Percentiles rank a stretch among this genome's conserved stretches.
phyloP scores from a whole-genome alignment of 2,113 vertebrate species.

The Xenus cinereus region DNA sequence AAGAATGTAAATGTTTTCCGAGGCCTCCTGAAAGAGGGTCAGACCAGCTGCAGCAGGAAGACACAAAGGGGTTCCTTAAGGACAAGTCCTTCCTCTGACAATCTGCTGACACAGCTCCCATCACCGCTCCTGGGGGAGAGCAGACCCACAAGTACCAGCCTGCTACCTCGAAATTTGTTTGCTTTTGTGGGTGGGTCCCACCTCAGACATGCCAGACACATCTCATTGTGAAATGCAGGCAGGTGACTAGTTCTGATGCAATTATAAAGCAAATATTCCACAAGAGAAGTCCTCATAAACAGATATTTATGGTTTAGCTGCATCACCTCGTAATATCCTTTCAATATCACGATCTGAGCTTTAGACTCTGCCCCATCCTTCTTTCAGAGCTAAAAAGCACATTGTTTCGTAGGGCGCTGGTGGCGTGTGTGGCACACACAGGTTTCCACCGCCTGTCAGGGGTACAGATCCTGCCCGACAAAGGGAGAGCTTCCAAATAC shows the following conservation, averaged over 20 bases:
- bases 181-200: not conserved
- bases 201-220: not conserved
- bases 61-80: conserved; percentile 49
- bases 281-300: not conserved
- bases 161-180: not conserved
- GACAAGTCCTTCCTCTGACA: conserved; percentile 12
- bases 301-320: not conserved
- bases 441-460: not conserved
- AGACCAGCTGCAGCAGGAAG: conserved; percentile 14
- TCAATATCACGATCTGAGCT: not conserved
- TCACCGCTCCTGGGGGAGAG: not conserved
- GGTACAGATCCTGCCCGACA: not conserved
- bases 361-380: not conserved
- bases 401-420: not conserved
- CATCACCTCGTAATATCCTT: not conserved
- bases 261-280: not conserved
- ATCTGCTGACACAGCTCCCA: not conserved
- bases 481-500: not conserved
- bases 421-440: rapidly evolving
- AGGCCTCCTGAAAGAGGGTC: conserved; percentile 9
- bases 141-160: not conserved
- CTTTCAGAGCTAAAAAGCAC: not conserved
- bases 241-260: not conserved
- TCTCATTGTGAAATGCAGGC: not conserved
- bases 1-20: not conserved